Base-by-base conservation (phyloP, 2,113 vertebrate species). In the Varanus salvator region DNA sequence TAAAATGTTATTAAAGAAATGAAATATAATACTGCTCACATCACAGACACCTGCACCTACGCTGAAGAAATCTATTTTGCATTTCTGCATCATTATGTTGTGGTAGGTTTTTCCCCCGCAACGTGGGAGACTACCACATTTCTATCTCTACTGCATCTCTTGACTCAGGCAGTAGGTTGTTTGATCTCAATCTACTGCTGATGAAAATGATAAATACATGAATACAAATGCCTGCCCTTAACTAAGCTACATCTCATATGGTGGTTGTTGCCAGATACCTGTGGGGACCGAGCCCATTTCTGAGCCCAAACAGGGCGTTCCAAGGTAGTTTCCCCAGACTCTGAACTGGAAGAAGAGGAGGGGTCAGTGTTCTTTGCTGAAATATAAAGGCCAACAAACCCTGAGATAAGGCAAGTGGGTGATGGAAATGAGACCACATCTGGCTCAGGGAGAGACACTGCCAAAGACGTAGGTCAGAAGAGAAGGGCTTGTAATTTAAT, bases 1-100 rank as follows among this genome's bases (percentile, higher is more conserved):
- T 7, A 77, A 89, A 48, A 38, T 8, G 1, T 38, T 76, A 60
- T 15, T n/a, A 17, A 74, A 25, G 77, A 50, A 91, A 77, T 8
- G 87, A 92, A 89, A 31, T 90, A 14, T 93, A 93, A 89, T 80
- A 0, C 11, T 90, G 75, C 60, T 94, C 87, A 87, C 89, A 82
- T 94, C 89, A 87, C 89, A 80, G 90, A 91, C 80, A 75, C 38
- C 77, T 2, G 34, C 75, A 76, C 66, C 0, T 0, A 90, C 0
- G 8, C 48, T 91, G 50, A 76, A 86, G 38, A 88, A 90, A 84
- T 6, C 25, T 0, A 3, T 21, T 90, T 81, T 15, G 6, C 54
- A 5, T 90, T 74, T 1, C 4, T 84, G 38, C 72, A 68, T 89
- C 81, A 66, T 21, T 72, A 54, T 57, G 50, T 71, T 89, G 81